phyloP scores from a whole-genome alignment of 2,888 invertebrate genomes.

The Eulithis testata region DNA sequence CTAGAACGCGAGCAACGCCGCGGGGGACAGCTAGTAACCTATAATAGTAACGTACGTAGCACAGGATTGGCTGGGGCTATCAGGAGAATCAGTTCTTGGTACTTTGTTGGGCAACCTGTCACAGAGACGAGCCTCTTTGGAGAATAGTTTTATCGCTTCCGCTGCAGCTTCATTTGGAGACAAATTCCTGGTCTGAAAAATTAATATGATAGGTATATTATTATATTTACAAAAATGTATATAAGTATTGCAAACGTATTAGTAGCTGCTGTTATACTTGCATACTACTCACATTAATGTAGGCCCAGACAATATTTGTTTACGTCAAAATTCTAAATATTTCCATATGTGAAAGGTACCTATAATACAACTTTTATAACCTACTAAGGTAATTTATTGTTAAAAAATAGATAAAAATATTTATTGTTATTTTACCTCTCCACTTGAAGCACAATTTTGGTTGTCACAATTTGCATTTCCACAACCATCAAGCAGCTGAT shows the following conservation, averaged over 20 bases:
- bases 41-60: constrained; percentile 58
- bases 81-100: constrained; percentile 83
- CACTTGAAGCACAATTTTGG: constrained; percentile 95
- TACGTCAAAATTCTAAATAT: too few relatives aligned
- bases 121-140: constrained; percentile 93
- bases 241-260: too few relatives aligned
- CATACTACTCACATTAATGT: too few relatives aligned
- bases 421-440: constrained; percentile 84
- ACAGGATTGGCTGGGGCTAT: constrained; percentile 65
- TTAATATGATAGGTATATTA: background rate
- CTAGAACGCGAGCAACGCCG: too few relatives aligned
- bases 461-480: constrained; percentile 95
- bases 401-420: too few relatives aligned
- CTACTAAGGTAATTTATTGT: too few relatives aligned
- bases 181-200: constrained; percentile 86
- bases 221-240: background rate
- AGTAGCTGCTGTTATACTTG: too few relatives aligned
- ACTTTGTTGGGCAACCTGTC: constrained; percentile 90
- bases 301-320: too few relatives aligned
- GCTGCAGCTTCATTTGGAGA: constrained; percentile 96
- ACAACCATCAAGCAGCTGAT: constrained; percentile 96
- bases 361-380: too few relatives aligned
- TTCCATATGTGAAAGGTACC: too few relatives aligned
- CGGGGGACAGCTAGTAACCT: too few relatives aligned
- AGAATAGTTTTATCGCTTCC: constrained; percentile 93